A percentile compares a stretch with the other conserved stretches of the same genome.
phyloP scores from a whole-genome alignment of 53 echinoderm and acorn worm genomes.

The Echinarachnius parma region DNA sequence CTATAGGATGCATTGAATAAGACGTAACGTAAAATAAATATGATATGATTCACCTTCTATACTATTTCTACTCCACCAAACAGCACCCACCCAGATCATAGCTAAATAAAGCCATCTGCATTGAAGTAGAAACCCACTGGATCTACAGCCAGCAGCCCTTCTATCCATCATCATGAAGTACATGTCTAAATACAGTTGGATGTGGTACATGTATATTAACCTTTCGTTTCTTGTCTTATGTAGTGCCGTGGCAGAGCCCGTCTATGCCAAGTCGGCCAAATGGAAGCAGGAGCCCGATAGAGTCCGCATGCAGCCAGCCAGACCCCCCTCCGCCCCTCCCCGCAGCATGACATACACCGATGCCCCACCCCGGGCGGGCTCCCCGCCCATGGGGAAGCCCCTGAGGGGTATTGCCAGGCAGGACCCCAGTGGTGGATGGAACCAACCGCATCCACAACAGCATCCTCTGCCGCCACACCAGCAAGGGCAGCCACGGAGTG shows the following conservation, averaged over 20 bases:
- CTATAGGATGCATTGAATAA: too few species aligned
- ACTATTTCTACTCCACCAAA: too few species aligned
- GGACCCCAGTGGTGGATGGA: neutral
- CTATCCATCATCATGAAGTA: too few species aligned
- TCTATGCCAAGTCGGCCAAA: constrained; percentile 68
- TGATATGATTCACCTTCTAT: too few species aligned
- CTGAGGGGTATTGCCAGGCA: constrained; percentile 31
- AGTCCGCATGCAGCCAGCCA: constrained; percentile 26
- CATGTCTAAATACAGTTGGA: too few species aligned
- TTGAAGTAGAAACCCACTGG: too few species aligned
- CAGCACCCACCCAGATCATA: too few species aligned
- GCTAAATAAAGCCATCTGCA: too few species aligned
- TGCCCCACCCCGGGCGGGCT: constrained; percentile 7
- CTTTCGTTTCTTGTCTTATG: too few species aligned
- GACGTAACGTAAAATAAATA: too few species aligned
- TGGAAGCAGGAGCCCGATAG: constrained; percentile 36
- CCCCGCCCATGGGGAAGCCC: constrained; percentile 24
- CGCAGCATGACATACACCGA: constrained; percentile 35
- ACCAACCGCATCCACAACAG: neutral
- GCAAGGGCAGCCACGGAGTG: neutral
- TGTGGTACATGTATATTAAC: too few species aligned
- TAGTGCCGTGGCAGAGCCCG: constrained; percentile 50
- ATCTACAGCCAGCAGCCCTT: too few species aligned
- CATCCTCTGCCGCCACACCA: neutral
- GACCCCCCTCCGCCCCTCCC: constrained; percentile 43